These are phyloP conservation scores for Maccullochella peelii DNA, from an alignment of 2,113 vertebrate genomes.

Conservation along the genomic window DNA sequence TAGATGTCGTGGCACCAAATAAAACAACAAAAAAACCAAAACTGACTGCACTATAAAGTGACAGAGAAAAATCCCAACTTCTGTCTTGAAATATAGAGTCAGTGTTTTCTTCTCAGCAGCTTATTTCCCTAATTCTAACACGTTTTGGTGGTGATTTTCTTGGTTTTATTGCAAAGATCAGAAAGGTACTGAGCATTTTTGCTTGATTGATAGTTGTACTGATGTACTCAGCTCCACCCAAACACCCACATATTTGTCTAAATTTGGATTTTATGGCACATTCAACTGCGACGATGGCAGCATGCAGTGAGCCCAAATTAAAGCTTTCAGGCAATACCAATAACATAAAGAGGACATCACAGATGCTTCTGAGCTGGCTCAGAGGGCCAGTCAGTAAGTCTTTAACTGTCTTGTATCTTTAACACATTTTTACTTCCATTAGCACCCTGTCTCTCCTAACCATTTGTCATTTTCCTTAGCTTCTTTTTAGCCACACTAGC, in stretches of 20 bases:
- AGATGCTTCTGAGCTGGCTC: neutral
- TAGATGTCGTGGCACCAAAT: neutral
- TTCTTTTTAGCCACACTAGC: neutral
- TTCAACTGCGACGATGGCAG: constrained; percentile 15
- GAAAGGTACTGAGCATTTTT: neutral
- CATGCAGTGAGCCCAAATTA: neutral
- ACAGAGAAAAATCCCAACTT: neutral
- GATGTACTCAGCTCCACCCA: neutral
- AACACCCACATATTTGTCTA: neutral
- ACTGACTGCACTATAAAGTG: neutral
- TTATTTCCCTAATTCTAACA: neutral
- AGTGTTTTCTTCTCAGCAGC: neutral
- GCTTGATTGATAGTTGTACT: neutral
- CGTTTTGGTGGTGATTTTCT: neutral
- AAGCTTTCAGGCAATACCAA: neutral
- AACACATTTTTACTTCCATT: neutral
- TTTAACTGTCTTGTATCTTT: no score
- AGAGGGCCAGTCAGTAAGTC: neutral
- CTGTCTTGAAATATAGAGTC: neutral
- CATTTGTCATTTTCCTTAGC: neutral
- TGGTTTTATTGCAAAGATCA: neutral
- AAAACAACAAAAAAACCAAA: no score
- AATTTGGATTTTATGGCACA: neutral
- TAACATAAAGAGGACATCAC: constrained; percentile 20
- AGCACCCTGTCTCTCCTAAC: neutral